Evolutionary conservation across 2,113 vertebrate genomes (phyloP).

Genomic region (Salvator merianae): DNA sequence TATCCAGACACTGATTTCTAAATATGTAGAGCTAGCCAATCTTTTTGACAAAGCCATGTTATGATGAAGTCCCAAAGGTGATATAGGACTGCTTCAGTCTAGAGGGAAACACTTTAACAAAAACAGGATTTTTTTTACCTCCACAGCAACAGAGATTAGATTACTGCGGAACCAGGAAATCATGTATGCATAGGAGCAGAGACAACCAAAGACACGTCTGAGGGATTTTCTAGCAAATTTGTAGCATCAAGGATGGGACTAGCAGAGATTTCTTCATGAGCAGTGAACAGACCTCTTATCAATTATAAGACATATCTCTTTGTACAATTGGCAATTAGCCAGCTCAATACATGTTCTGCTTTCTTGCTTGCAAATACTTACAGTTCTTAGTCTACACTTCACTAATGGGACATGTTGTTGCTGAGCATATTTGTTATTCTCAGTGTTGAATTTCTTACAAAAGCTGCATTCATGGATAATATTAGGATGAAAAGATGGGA

Average conservation of each 20-base stretch:
- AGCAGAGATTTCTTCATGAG: too few relatives aligned
- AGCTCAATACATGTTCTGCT: neutral
- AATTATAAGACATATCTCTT: neutral
- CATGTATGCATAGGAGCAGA: neutral
- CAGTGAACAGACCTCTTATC: neutral
- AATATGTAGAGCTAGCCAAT: neutral
- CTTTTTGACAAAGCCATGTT: neutral
- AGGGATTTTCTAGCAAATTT: neutral
- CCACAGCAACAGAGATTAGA: neutral
- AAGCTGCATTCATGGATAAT: neutral
- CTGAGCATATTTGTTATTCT: slow-evolving; percentile 7
- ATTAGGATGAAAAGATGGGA: slow-evolving; percentile 20
- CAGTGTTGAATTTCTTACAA: neutral
- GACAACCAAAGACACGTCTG: neutral
- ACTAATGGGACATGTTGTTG: neutral
- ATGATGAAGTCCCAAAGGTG: neutral
- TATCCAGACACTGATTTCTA: neutral
- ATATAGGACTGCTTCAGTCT: neutral
- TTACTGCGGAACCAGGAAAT: neutral
- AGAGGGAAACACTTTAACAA: neutral
- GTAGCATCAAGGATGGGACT: too few relatives aligned
- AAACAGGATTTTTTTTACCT: neutral
- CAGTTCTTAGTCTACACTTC: neutral
- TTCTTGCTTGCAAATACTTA: neutral
- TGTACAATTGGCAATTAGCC: neutral